Conservation (phyloP, 2,113 vertebrate species). For the Ictalurus furcatus region DNA sequence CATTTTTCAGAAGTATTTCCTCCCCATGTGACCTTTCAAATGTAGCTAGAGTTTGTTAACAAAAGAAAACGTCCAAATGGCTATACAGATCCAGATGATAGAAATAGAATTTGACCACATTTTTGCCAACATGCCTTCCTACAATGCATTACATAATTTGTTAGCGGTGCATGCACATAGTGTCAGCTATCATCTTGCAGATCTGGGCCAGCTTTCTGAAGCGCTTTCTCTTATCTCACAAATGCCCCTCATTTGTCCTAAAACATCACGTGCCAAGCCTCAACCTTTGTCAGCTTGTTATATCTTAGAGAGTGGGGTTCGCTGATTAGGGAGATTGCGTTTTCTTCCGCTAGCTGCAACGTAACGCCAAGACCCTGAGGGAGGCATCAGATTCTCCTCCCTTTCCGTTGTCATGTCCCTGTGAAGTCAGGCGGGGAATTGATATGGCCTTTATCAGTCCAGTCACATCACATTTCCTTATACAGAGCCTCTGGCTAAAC, state of each 20-base stretch:
- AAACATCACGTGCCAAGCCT: constrained; percentile 9
- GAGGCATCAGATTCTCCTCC: constrained; percentile 51
- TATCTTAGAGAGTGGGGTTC: background rate
- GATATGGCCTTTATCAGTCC: constrained; percentile 58
- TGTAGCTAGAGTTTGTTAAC: background rate
- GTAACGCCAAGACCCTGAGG: constrained; percentile 16
- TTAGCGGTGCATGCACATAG: background rate
- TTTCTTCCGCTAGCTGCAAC: background rate
- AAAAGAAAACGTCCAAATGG: background rate
- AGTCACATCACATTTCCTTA: constrained; percentile 57
- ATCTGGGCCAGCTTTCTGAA: background rate
- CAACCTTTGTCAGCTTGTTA: constrained; percentile 2
- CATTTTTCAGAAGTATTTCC: background rate
- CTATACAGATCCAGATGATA: background rate
- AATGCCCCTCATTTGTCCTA: background rate
- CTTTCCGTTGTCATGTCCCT: constrained; percentile 34
- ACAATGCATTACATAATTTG: background rate
- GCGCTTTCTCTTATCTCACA: background rate
- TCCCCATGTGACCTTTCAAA: background rate
- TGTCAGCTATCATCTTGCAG: background rate
- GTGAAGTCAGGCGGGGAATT: constrained; percentile 49
- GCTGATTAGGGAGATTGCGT: background rate
- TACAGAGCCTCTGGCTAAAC: constrained; percentile 36
- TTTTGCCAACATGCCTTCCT: background rate
- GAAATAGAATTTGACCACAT: background rate